A percentile compares a stretch with the other conserved stretches of the same genome.
phyloP scores from a whole-genome alignment of 64 coral and sea anemone species.

The Pachyseris speciosa region DNA sequence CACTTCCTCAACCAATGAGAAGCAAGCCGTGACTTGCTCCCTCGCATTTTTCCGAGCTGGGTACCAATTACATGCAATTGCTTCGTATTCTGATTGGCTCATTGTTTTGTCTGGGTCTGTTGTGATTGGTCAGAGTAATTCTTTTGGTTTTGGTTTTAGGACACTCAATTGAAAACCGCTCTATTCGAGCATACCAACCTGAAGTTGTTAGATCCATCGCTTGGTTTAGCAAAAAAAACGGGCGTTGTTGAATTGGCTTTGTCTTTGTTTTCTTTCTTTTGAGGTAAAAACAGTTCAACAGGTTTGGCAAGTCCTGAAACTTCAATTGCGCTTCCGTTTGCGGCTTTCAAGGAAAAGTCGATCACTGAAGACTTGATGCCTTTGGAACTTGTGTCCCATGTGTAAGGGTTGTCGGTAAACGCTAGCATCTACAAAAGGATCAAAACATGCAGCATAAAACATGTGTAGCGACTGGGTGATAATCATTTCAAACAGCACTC shows the following conservation, averaged over 20 bases:
- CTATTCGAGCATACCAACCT: not conserved
- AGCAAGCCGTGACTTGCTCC: too few relatives aligned
- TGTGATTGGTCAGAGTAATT: too few relatives aligned
- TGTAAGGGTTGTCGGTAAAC: conserved; percentile 81
- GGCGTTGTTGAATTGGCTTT: conserved; percentile 31
- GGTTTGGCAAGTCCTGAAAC: conserved; percentile 70
- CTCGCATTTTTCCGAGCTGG: too few relatives aligned
- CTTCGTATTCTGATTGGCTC: too few relatives aligned
- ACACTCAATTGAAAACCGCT: too few relatives aligned
- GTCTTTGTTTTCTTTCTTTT: conserved; percentile 29
- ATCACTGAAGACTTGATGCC: conserved; percentile 82
- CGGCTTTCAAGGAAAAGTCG: conserved; percentile 83
- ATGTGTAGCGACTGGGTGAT: not conserved
- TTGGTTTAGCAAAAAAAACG: conserved; percentile 78
- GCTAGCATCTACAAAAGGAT: conserved; percentile 67
- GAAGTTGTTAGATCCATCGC: conserved; percentile 57
- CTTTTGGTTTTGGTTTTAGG: too few relatives aligned
- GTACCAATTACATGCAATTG: too few relatives aligned
- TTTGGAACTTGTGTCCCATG: conserved; percentile 81
- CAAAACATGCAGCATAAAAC: not conserved
- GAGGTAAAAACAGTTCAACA: conserved; percentile 75
- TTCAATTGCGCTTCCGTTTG: conserved; percentile 61
- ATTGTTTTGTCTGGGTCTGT: too few relatives aligned
- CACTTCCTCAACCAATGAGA: too few relatives aligned
- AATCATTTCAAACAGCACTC: too few relatives aligned